These are phyloP conservation scores for Lophura nycthemera DNA, from an alignment of 2,113 vertebrate genomes.

Conservation along the genomic window DNA sequence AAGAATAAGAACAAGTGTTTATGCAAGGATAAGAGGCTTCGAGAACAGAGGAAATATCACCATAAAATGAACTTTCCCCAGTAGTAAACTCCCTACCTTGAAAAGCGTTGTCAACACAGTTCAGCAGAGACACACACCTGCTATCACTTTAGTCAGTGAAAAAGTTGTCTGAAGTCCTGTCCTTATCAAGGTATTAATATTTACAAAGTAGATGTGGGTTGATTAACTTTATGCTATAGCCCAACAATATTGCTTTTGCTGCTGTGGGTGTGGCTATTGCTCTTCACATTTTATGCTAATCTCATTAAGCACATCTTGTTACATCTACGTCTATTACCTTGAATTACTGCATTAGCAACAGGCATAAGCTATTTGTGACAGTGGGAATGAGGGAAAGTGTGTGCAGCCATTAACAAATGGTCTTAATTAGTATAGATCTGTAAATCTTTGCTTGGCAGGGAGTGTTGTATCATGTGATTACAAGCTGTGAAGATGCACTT, in stretches of 20 bases:
- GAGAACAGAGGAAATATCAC: neutral
- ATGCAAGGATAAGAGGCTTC: neutral
- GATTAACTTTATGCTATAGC: neutral
- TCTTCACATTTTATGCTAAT: neutral
- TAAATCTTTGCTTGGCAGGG: slow-evolving; percentile 31
- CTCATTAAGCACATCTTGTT: slow-evolving; percentile 8
- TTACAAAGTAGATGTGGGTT: neutral
- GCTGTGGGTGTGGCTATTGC: slow-evolving; percentile 12
- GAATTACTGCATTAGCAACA: neutral
- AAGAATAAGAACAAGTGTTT: neutral
- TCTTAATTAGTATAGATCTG: slow-evolving; percentile 36
- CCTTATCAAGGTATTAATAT: neutral
- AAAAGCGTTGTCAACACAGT: neutral
- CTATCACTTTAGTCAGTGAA: neutral
- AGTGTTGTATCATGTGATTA: neutral
- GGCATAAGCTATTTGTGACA: neutral
- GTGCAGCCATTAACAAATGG: slow-evolving; percentile 26
- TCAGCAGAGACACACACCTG: neutral
- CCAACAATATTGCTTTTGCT: neutral
- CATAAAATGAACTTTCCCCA: neutral
- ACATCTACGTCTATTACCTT: neutral
- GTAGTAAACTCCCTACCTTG: neutral
- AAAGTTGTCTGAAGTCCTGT: slow-evolving; percentile 5
- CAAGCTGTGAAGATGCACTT: neutral
- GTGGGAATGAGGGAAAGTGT: neutral